A percentile compares a stretch with the other conserved stretches of the same genome.
Evolutionary conservation across 1,140 invertebrate genomes (phyloP).

Genomic region (Euwallacea similis): DNA sequence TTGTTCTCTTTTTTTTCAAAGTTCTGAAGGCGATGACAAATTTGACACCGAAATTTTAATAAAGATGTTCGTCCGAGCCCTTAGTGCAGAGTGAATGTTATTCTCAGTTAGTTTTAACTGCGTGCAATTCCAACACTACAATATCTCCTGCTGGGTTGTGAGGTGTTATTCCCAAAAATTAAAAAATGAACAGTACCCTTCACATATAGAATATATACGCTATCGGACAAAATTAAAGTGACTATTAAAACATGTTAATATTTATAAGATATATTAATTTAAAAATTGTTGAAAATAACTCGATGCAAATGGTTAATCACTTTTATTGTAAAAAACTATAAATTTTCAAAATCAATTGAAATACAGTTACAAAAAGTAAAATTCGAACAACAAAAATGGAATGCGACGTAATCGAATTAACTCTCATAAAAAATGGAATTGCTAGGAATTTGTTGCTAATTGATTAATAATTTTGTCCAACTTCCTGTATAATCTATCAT

Average conservation of each 20-base stretch:
- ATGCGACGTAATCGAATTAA: not conserved
- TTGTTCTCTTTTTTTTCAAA: too few relatives aligned
- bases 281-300: not conserved
- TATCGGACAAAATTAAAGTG: not conserved
- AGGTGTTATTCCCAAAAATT: too few relatives aligned
- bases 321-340: not conserved
- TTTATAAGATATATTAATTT: not conserved
- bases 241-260: not conserved
- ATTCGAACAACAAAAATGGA: not conserved
- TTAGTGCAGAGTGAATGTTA: too few relatives aligned
- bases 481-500: not conserved
- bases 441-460: not conserved
- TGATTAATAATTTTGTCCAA: not conserved
- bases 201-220: not conserved
- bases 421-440: constrained; percentile 2
- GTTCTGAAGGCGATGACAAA: too few relatives aligned
- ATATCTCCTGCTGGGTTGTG: too few relatives aligned
- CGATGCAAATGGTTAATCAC: not conserved
- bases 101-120: too few relatives aligned
- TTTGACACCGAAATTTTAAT: too few relatives aligned
- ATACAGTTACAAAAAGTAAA: not conserved
- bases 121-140: too few relatives aligned
- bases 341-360: constrained; percentile 1
- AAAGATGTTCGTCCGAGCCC: too few relatives aligned
- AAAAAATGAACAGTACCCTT: too few relatives aligned